Percentiles rank a stretch among this genome's conserved stretches.
Conservation (phyloP, 2,113 vertebrate genomes). For the Phylloscopus trochiloides region DNA sequence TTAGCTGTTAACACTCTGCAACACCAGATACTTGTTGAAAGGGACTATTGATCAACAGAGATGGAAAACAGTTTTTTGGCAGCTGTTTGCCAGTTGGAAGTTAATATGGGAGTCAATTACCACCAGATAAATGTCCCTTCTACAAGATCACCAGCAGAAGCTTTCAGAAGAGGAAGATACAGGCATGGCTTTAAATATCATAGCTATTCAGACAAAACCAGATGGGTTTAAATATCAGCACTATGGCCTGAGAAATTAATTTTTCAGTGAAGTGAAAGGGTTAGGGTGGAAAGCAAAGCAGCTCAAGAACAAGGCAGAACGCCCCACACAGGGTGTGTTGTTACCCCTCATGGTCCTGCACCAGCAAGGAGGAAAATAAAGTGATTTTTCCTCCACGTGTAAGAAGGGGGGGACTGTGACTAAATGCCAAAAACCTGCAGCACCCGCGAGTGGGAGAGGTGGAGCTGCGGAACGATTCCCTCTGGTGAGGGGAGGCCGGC, state of each 20-base stretch:
- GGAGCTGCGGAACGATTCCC: background rate
- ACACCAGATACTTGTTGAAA: background rate
- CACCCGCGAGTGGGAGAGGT: accelerated
- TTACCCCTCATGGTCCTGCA: background rate
- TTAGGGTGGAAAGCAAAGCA: background rate
- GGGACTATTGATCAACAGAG: background rate
- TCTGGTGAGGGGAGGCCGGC: background rate
- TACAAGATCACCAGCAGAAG: background rate
- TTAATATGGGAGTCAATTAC: background rate
- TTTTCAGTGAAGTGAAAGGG: background rate
- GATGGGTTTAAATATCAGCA: background rate
- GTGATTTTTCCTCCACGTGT: background rate
- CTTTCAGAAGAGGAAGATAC: background rate
- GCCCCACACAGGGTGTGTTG: background rate
- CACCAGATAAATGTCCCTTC: background rate
- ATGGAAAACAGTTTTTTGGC: background rate
- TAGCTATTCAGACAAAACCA: background rate
- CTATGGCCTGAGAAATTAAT: background rate
- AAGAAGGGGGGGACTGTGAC: background rate
- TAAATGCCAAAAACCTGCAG: background rate
- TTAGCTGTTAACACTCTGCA: background rate
- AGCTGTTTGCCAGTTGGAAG: conserved; percentile 10
- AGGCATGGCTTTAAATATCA: background rate
- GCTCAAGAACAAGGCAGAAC: background rate
- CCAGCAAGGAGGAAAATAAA: accelerated